A percentile compares a stretch with the other conserved stretches of the same genome.
These are phyloP conservation scores for Myodes glareolus DNA, from an alignment of 2,113 vertebrate genomes.

Conservation along the genomic window DNA sequence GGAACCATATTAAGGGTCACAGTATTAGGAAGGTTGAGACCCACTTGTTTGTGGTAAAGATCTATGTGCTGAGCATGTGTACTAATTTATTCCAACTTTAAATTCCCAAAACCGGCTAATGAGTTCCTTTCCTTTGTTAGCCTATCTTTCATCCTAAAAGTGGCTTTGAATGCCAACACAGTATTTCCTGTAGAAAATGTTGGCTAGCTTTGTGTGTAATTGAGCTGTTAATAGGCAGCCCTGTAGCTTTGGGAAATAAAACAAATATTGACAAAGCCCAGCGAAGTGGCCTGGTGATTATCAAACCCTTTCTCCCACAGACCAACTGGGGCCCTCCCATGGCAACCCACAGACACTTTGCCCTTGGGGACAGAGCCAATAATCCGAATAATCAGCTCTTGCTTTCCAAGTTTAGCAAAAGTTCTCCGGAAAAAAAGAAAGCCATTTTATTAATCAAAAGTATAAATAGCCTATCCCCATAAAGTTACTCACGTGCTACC, in stretches of 20 bases:
- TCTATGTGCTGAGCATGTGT: conserved; percentile 11
- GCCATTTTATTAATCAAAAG: conserved; percentile 19
- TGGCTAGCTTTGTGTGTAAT: conserved; percentile 70
- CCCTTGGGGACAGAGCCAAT: background rate
- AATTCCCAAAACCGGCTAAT: conserved; percentile 45
- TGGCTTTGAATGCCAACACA: conserved; percentile 40
- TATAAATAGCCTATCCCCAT: background rate
- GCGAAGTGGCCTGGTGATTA: conserved; percentile 45
- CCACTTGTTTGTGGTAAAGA: background rate
- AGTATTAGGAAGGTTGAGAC: background rate
- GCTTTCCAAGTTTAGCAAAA: conserved; percentile 49
- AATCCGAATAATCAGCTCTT: conserved; percentile 4
- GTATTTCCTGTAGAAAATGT: conserved; percentile 66
- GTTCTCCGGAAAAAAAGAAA: conserved; percentile 36
- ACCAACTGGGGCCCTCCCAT: background rate
- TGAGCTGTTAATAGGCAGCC: conserved; percentile 61
- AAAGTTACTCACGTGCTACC: background rate
- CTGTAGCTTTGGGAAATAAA: conserved; percentile 69
- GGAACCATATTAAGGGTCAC: background rate
- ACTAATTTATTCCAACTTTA: conserved; percentile 41
- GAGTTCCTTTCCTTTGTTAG: conserved; percentile 47
- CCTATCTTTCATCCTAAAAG: conserved; percentile 65
- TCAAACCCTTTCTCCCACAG: conserved; percentile 37
- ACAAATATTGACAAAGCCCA: conserved; percentile 60
- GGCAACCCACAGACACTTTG: conserved; percentile 23